Evolutionary conservation across 2,113 vertebrate species (phyloP).

Genomic region (Protobothrops flavoviridis): DNA sequence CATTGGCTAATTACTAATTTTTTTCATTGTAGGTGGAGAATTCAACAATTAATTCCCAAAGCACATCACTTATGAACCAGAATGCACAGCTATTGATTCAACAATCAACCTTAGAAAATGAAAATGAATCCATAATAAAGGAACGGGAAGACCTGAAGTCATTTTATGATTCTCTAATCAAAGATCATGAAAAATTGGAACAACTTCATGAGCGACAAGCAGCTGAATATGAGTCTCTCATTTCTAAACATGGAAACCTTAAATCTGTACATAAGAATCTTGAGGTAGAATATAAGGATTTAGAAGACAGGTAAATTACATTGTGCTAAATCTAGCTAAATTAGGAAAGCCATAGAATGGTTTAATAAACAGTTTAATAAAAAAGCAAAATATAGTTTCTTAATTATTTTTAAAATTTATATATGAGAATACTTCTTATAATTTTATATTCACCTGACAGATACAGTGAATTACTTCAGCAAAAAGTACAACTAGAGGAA

Average conservation of each 20-base stretch:
- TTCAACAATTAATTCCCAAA: constrained; percentile 90
- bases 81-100: constrained; percentile 90
- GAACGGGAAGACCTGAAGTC: constrained; percentile 90
- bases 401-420: background rate
- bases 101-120: constrained; percentile 88
- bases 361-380: background rate
- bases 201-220: constrained; percentile 93
- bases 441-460: constrained; percentile 60
- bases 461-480: constrained; percentile 92
- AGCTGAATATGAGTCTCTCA: constrained; percentile 87
- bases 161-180: constrained; percentile 88
- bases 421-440: background rate
- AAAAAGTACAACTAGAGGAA: constrained; percentile 90
- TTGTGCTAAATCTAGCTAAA: background rate
- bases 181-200: constrained; percentile 93
- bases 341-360: constrained; percentile 4
- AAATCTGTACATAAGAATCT: constrained; percentile 90
- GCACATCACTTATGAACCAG: constrained; percentile 90
- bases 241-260: constrained; percentile 89
- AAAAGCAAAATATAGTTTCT: constrained; percentile 18
- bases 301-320: constrained; percentile 87
- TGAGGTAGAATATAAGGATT: constrained; percentile 90
- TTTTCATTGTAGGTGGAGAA: constrained; percentile 85
- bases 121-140: constrained; percentile 81
- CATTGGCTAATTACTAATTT: constrained; percentile 18